A percentile compares a stretch with the other conserved stretches of the same genome.
Evolutionary conservation across 2,888 invertebrate genomes (phyloP).

Genomic region (Fragum whitleyi): DNA sequence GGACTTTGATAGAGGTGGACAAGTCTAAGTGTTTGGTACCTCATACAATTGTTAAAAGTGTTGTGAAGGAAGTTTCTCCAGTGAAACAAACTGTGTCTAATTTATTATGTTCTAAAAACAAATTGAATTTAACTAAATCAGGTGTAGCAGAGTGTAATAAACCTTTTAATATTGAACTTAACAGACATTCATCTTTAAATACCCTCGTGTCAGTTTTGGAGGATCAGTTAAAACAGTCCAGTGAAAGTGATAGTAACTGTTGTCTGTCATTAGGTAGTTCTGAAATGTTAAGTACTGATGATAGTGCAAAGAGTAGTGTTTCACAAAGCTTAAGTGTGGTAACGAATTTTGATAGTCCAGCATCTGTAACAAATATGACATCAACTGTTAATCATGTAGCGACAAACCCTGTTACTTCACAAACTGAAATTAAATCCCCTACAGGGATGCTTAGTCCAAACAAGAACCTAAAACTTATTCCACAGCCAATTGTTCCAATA

Average conservation of each 20-base stretch:
- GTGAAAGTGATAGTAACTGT: not conserved
- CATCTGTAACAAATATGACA: not conserved
- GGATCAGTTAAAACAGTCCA: not conserved
- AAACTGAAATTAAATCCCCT: conserved; percentile 18
- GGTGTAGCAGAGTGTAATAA: not conserved
- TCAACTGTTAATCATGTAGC: not conserved
- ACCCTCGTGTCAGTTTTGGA: conserved; percentile 1
- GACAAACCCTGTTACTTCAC: not conserved
- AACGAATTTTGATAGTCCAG: not conserved
- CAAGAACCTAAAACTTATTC: conserved; percentile 71
- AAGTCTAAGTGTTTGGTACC: not conserved
- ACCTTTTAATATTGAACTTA: not conserved
- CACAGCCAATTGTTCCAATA: conserved; percentile 74
- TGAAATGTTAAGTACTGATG: not conserved
- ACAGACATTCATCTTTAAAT: not conserved
- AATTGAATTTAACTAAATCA: not conserved
- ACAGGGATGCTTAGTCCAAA: conserved; percentile 39
- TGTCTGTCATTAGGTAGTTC: not conserved
- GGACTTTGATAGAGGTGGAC: not conserved
- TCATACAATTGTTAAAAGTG: not conserved
- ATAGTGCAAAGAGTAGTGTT: not conserved
- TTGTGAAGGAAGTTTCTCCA: not conserved
- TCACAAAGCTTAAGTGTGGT: not conserved
- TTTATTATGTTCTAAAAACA: conserved; percentile 27
- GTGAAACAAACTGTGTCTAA: conserved; percentile 1